phyloP scores from a whole-genome alignment of 2,888 invertebrate genomes.

The Coelopa pilipes region DNA sequence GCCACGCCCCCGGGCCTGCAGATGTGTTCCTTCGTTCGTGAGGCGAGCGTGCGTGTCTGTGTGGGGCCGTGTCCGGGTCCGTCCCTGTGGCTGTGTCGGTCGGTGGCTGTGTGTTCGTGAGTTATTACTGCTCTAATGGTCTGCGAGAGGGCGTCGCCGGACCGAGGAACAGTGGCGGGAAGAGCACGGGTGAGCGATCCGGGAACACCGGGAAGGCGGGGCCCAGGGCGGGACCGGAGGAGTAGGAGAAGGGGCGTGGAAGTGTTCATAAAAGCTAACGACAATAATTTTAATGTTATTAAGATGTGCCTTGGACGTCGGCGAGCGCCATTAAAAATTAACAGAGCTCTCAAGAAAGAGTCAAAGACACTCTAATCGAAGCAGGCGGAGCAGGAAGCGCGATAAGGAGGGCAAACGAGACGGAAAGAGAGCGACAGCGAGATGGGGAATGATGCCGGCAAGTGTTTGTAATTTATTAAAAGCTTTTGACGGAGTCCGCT shows the following conservation, averaged over 20 bases:
- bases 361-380: neutral
- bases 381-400: neutral
- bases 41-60: no score
- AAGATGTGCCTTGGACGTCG: neutral
- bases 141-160: neutral
- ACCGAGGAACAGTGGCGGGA: neutral
- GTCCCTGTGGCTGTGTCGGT: neutral
- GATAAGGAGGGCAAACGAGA: neutral
- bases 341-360: neutral
- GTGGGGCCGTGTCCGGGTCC: neutral
- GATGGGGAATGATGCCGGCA: slow-evolving; percentile 4
- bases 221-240: neutral
- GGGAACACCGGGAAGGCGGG: neutral
- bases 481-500: neutral
- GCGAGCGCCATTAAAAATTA: slow-evolving; percentile 28
- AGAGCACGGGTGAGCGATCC: neutral
- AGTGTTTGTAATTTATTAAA: slow-evolving; percentile 21
- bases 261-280: slow-evolving; percentile 12
- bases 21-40: no score
- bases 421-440: neutral
- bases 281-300: slow-evolving; percentile 26
- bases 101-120: slow-evolving; percentile 1
- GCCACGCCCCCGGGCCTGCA: no score
- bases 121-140: slow-evolving; percentile 23
- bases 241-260: neutral